phyloP scores from a whole-genome alignment of 2,888 invertebrate species.

The Leptopterna dolabrata region DNA sequence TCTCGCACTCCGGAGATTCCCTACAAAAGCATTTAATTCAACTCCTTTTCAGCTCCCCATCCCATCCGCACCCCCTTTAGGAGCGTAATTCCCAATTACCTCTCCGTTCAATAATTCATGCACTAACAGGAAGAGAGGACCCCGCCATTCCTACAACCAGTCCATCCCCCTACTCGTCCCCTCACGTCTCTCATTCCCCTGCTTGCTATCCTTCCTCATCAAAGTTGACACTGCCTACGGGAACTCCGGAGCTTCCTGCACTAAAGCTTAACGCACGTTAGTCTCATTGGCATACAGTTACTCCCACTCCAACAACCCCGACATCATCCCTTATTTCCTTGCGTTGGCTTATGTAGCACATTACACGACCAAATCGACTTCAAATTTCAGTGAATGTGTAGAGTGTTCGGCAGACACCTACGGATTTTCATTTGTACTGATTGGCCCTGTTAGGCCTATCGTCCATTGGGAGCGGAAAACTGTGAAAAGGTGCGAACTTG shows the following conservation, averaged over 20 bases:
- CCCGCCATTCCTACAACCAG: not conserved
- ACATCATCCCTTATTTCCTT: not conserved
- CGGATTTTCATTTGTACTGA: too few relatives aligned
- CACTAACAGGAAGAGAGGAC: conserved; percentile 31
- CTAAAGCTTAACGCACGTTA: conserved; percentile 40
- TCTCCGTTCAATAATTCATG: conserved; percentile 49
- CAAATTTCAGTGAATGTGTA: too few relatives aligned
- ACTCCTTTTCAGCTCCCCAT: not conserved
- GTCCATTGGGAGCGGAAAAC: too few relatives aligned
- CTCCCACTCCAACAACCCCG: not conserved
- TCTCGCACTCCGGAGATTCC: not conserved
- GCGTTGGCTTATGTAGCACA: not conserved
- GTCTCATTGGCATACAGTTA: conserved; percentile 25
- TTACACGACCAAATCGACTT: too few relatives aligned
- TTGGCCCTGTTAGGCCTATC: too few relatives aligned
- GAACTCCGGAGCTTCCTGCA: conserved; percentile 23
- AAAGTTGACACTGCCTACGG: not conserved
- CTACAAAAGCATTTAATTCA: conserved; percentile 35
- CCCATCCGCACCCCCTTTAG: not conserved
- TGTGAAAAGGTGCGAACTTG: too few relatives aligned
- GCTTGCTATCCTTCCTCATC: not conserved
- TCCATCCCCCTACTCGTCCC: not conserved
- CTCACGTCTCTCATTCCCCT: not conserved
- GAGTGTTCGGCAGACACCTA: too few relatives aligned
- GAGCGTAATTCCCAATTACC: conserved; percentile 46